These are phyloP conservation scores for Meandrusa payeni DNA, from an alignment of 2,888 invertebrate species.

Conservation along the genomic window DNA sequence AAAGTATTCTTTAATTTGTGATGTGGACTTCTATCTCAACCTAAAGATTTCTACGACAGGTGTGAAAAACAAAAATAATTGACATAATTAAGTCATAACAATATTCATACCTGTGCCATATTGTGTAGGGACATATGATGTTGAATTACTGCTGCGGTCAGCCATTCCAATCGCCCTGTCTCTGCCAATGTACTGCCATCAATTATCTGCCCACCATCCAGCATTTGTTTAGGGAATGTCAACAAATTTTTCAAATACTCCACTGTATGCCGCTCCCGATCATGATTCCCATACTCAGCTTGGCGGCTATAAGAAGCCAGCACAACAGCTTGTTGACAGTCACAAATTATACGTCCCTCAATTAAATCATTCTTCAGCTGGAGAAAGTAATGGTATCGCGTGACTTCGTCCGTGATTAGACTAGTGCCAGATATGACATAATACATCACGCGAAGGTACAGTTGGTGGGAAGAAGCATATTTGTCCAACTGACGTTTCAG, in stretches of 20 bases:
- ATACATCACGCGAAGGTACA: constrained; percentile 96
- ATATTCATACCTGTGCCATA: constrained; percentile 86
- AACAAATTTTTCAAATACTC: constrained; percentile 95
- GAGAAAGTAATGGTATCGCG: constrained; percentile 97
- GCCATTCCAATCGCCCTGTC: constrained; percentile 85
- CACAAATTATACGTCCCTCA: constrained; percentile 94
- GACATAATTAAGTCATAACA: constrained; percentile 13
- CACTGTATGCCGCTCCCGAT: constrained; percentile 92
- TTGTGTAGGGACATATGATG: constrained; percentile 87
- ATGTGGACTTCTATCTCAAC: no score
- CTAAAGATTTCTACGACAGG: no score
- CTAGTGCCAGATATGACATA: constrained; percentile 94
- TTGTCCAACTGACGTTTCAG: constrained; percentile 97
- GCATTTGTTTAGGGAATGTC: constrained; percentile 93
- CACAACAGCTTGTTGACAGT: constrained; percentile 93
- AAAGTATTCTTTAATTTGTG: no score
- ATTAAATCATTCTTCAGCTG: constrained; percentile 97
- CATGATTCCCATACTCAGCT: constrained; percentile 96
- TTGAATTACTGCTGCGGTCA: constrained; percentile 89
- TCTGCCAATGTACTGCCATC: constrained; percentile 80
- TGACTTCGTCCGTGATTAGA: constrained; percentile 94
- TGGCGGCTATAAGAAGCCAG: constrained; percentile 97
- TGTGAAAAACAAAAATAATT: no score
- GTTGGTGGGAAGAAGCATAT: constrained; percentile 90
- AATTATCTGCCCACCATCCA: constrained; percentile 69